phyloP scores from a whole-genome alignment of 2,888 invertebrate species.

The Lepidocyrtoides sp. region DNA sequence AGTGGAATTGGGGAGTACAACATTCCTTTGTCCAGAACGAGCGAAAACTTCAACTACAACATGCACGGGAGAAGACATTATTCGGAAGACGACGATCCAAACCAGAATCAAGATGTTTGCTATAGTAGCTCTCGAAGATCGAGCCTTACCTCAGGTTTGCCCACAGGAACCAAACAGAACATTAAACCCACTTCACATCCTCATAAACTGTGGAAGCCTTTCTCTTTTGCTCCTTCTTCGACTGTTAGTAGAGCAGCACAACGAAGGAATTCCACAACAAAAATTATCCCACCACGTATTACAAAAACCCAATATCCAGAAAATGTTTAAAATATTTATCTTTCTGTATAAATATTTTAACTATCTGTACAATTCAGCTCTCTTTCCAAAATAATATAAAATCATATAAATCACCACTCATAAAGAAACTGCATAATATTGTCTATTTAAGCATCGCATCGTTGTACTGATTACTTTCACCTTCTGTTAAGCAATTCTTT shows the following conservation, averaged over 20 bases:
- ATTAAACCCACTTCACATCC: constrained; percentile 69
- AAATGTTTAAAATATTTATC: constrained; percentile 79
- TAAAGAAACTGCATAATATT: not conserved
- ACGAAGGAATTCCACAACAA: constrained; percentile 78
- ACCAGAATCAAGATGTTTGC: constrained; percentile 76
- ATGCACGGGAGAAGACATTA: constrained; percentile 73
- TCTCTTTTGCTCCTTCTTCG: constrained; percentile 82
- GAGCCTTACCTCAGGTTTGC: constrained; percentile 81
- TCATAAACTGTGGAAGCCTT: constrained; percentile 85
- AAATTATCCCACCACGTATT: constrained; percentile 81
- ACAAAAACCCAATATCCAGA: constrained; percentile 84
- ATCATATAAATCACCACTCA: not conserved
- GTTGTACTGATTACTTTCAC: not conserved
- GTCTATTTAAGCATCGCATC: no score
- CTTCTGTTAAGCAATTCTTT: not conserved
- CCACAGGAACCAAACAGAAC: constrained; percentile 48
- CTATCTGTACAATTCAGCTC: not conserved
- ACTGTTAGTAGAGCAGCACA: constrained; percentile 67
- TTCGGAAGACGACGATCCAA: constrained; percentile 76
- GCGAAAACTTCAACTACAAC: constrained; percentile 78
- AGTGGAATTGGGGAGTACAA: constrained; percentile 79
- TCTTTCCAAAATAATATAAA: no score
- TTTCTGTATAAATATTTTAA: not conserved
- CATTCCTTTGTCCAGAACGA: constrained; percentile 78
- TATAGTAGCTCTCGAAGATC: constrained; percentile 81